Percentiles rank a stretch among this genome's conserved stretches.
phyloP scores from a whole-genome alignment of 92 coral and sea anemone genomes.

The Epizoanthus rinbou region DNA sequence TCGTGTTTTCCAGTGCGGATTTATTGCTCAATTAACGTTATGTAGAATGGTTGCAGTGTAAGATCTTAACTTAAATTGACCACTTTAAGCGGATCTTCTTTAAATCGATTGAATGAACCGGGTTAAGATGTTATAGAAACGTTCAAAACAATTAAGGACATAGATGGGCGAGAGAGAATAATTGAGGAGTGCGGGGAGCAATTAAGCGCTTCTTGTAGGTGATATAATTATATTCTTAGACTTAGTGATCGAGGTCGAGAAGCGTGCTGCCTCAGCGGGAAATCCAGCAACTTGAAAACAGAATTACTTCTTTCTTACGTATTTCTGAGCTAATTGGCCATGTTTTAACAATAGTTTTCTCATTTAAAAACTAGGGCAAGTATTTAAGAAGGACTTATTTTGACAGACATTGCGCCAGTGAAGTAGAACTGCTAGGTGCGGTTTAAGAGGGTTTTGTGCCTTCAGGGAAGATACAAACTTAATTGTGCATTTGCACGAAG shows the following conservation, averaged over 20 bases:
- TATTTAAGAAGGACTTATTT: constrained; percentile 15
- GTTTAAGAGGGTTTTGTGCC: constrained; percentile 39
- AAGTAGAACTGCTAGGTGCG: constrained; percentile 24
- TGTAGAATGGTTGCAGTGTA: background rate
- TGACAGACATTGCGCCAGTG: constrained; percentile 5
- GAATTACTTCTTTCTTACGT: background rate
- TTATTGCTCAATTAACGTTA: background rate
- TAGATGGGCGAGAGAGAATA: constrained; percentile 20
- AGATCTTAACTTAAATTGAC: background rate
- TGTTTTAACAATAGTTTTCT: background rate
- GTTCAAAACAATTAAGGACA: constrained; percentile 33
- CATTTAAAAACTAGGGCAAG: background rate
- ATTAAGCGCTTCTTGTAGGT: constrained; percentile 34
- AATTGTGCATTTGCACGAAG: constrained; percentile 35
- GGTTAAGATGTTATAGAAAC: background rate
- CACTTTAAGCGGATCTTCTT: background rate
- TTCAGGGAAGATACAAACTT: constrained; percentile 37
- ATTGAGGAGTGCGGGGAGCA: constrained; percentile 27
- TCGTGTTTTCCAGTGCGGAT: constrained; percentile 17
- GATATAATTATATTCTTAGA: constrained; percentile 45
- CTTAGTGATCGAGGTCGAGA: background rate
- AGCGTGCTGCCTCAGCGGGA: constrained; percentile 38
- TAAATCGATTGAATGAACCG: constrained; percentile 9
- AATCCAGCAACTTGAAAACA: constrained; percentile 17
- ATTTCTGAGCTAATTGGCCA: background rate